Evolutionary conservation across 2,113 vertebrate species (phyloP).

Genomic region (Cisticola juncidis): DNA sequence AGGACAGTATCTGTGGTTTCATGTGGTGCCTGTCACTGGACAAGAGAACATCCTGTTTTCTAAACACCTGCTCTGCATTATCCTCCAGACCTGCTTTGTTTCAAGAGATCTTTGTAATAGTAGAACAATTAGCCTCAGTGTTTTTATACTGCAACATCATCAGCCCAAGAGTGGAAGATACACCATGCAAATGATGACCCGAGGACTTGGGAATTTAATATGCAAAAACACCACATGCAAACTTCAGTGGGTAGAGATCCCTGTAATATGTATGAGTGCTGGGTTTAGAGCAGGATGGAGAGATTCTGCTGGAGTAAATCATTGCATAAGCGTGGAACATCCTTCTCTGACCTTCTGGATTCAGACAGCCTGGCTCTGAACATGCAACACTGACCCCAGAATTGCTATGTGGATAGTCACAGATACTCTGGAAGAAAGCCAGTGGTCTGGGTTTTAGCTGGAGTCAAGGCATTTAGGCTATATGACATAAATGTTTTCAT

Average conservation of each 20-base stretch:
- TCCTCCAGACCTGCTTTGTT: slow-evolving; percentile 26
- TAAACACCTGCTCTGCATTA: not conserved
- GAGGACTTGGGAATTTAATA: not conserved
- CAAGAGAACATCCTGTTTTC: not conserved
- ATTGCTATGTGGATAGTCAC: not conserved
- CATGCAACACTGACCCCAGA: not conserved
- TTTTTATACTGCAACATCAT: not conserved
- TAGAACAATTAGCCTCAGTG: slow-evolving; percentile 36
- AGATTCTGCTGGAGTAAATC: not conserved
- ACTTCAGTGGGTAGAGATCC: slow-evolving; percentile 5
- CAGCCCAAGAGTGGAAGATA: slow-evolving; percentile 12
- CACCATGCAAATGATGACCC: slow-evolving; percentile 39
- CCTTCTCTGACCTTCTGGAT: not conserved
- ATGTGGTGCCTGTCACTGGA: not conserved
- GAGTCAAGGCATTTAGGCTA: not conserved
- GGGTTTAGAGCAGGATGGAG: not conserved
- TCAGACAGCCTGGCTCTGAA: not conserved
- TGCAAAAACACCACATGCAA: slow-evolving; percentile 56
- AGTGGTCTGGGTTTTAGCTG: not conserved
- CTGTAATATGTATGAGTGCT: slow-evolving; percentile 6
- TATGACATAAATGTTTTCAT: not conserved
- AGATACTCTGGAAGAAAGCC: not conserved
- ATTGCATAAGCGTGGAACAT: not conserved
- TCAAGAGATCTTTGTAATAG: slow-evolving; percentile 1
- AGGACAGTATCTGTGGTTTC: not conserved